A percentile compares a stretch with the other conserved stretches of the same genome.
Conservation (phyloP, 2,797 vertebrate genomes). For the Sebastolobus alascanus region DNA sequence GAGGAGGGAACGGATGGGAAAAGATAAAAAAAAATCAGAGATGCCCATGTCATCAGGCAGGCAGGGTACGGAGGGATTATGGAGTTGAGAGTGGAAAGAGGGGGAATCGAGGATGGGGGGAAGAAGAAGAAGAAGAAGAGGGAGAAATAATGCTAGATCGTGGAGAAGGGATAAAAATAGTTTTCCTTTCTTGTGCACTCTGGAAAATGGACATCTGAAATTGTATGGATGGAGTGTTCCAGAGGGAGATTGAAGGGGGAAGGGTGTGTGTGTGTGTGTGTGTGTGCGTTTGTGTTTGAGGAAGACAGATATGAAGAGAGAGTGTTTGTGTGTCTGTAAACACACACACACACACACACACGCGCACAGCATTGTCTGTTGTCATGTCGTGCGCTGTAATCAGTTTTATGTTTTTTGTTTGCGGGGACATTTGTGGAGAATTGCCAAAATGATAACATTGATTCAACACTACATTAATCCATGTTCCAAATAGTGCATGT, state of each 20-base stretch:
- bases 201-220: conserved; percentile 79
- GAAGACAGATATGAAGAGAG: conserved; percentile 33
- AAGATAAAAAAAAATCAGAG: conserved; percentile 26
- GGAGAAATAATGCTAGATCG: conserved; percentile 60
- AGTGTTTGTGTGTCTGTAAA: conserved; percentile 4
- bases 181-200: conserved; percentile 77
- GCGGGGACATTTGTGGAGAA: conserved; percentile 24
- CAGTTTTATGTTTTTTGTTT: conserved; percentile 56
- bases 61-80: conserved; percentile 68
- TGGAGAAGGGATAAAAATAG: conserved; percentile 77
- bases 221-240: conserved; percentile 67
- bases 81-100: conserved; percentile 41
- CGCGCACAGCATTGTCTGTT: conserved; percentile 29
- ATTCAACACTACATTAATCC: conserved; percentile 51
- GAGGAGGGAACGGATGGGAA: conserved; percentile 29
- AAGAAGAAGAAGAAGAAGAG: conserved; percentile 45
- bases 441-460: conserved; percentile 48
- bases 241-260: conserved; percentile 53
- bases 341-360: neutral
- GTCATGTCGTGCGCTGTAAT: conserved; percentile 45
- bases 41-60: conserved; percentile 60
- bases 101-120: conserved; percentile 40
- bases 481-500: conserved; percentile 40
- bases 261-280: conserved; percentile 33
- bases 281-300: conserved; percentile 1